Conservation (phyloP, 2,888 invertebrate species). For the Pecten maximus region DNA sequence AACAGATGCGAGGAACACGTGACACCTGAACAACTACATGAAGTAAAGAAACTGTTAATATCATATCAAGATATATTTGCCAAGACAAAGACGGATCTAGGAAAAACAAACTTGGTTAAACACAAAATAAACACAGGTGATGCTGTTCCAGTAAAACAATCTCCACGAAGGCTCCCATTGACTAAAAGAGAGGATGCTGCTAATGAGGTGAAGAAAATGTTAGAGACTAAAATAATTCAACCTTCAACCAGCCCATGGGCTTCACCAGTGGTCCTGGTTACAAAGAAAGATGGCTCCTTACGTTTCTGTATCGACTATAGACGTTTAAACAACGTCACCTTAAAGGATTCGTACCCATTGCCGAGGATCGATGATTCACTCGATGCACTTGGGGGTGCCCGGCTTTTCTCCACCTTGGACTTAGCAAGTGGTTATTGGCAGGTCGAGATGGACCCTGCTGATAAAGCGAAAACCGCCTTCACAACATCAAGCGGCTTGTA, state of each 20-base stretch:
- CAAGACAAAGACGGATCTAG: constrained; percentile 41
- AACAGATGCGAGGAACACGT: neutral
- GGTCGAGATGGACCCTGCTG: constrained; percentile 52
- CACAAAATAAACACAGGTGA: constrained; percentile 50
- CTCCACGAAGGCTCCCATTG: constrained; percentile 44
- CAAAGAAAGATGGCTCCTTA: constrained; percentile 50
- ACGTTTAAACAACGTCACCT: constrained; percentile 58
- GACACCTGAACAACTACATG: neutral
- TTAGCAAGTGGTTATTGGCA: constrained; percentile 62
- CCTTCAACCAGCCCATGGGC: constrained; percentile 48
- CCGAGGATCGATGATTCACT: constrained; percentile 60
- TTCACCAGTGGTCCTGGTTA: constrained; percentile 52
- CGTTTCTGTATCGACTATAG: constrained; percentile 63
- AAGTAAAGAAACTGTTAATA: neutral
- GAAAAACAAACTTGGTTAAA: constrained; percentile 38
- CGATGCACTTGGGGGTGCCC: constrained; percentile 50
- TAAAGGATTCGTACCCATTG: constrained; percentile 60
- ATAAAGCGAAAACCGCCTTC: constrained; percentile 62
- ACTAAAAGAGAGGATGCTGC: constrained; percentile 37
- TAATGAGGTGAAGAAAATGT: constrained; percentile 48
- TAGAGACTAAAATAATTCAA: constrained; percentile 47
- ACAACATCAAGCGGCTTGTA: constrained; percentile 54
- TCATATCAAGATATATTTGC: constrained; percentile 42
- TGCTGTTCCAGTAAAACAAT: constrained; percentile 45
- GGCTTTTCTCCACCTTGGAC: constrained; percentile 59